Conservation (phyloP, 2,113 vertebrate species). For the human (Homo sapiens) region DNA sequence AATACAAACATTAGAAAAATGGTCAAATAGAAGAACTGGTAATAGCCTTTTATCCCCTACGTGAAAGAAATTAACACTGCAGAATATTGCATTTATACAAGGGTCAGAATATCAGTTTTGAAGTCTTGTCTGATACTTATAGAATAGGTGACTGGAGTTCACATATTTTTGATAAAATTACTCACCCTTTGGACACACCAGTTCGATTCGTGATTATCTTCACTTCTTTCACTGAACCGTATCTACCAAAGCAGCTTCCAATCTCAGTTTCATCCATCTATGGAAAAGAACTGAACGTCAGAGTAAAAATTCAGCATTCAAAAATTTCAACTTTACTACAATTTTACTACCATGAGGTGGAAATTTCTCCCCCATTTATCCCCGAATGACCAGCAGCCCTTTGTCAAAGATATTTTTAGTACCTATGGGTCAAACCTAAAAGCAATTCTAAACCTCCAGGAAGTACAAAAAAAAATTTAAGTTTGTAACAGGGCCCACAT, state of each 20-base stretch:
- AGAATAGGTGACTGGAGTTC: not conserved
- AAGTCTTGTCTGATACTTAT: not conserved
- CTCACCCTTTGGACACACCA: slow-evolving; percentile 96
- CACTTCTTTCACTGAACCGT: slow-evolving; percentile 93
- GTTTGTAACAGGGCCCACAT: not conserved
- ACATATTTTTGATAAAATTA: slow-evolving; percentile 30
- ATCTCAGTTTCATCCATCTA: slow-evolving; percentile 95
- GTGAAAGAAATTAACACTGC: slow-evolving; percentile 13
- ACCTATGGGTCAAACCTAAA: slow-evolving; percentile 13
- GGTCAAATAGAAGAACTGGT: not conserved
- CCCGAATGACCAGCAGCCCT: not conserved
- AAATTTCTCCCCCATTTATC: not conserved
- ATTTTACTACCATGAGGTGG: not conserved
- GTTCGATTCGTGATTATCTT: slow-evolving; percentile 96
- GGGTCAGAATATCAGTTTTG: not conserved
- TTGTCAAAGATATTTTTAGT: not conserved
- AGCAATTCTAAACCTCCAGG: not conserved
- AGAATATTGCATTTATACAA: not conserved
- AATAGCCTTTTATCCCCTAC: not conserved
- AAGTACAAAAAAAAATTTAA: not conserved
- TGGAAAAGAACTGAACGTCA: slow-evolving; percentile 51
- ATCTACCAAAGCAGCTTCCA: slow-evolving; percentile 90
- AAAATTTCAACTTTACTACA: slow-evolving; percentile 25
- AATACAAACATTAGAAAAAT: slow-evolving; percentile 40
- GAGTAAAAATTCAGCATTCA: slow-evolving; percentile 59